Evolutionary conservation across 2,888 invertebrate genomes (phyloP), one percentile per base, ranked within the genome.

Genomic region (Parelbella ahira): DNA sequence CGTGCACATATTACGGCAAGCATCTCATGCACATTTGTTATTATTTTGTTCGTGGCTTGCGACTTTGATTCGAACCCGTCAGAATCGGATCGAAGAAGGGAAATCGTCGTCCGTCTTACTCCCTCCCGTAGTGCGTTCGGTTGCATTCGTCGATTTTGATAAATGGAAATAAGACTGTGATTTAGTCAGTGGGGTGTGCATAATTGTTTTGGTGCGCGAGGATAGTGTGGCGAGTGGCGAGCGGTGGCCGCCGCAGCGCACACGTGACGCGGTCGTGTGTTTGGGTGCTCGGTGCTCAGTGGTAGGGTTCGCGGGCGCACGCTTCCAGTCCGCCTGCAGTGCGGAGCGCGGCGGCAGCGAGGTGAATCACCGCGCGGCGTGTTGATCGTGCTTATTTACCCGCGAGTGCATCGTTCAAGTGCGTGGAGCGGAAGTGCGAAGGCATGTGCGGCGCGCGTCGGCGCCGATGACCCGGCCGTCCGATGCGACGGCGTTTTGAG

Each of bases 31-130:
- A 89, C 89, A 89, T 90, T 90, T 91, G 91, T 91, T 91, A 89
- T 91, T 91, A 91, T 91, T 91, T 91, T 91, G 90, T 87, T 88
- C 86, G 88, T 83, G 89, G 90, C 84, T 88, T 83, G 83, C 82
- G 88, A 90, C 89, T 89, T 90, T 90, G 90, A 89, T 90, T 89
- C 88, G 66, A 61, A 70, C 67, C 71, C 68, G 74, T 69, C 63
- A 67, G 65, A 68, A 66, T 78, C 67, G 70, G 66, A 69, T 68
- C 68, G 78, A 71, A 72, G 71, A 68, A 69, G 73, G 68, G 69
- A 70, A 73, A 73, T 72, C 72, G 72, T 72, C 66, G 69, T 68
- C 67, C 69, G 72, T 73, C 64, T 72, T 69, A 68, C 64, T 76
- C 68, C 65, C 68, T 68, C 68, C 54, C 56, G 61, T 67, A 59